Base-by-base conservation (phyloP, 1,140 invertebrate genomes). In the Aplysia californica region DNA sequence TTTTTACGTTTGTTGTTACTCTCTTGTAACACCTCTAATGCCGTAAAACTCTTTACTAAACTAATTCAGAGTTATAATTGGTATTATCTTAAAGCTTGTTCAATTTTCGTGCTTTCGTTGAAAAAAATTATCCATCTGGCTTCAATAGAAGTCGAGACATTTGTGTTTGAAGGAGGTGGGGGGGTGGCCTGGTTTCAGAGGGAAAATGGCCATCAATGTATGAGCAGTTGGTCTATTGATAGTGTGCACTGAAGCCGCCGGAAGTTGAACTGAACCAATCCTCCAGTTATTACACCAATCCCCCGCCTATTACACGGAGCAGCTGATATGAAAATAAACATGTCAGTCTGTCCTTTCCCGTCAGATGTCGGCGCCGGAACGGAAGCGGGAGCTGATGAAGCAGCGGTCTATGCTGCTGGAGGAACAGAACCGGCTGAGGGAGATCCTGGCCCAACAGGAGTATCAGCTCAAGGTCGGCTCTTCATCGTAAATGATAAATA, bases 391-490 rank as follows among this genome's bases (percentile, higher is more conserved):
- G 68, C 67, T 83, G 26, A 41, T 83, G 31, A 76, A 75, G 21
- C 82, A 83, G 75, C 38, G 82, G 23, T 76, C 81, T 26, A 56
- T 68, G 18, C 64, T 83, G 5, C 50, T 83, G 20, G 74, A 82
- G 23, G 82, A 83, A 50, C 82, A 83, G 29, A 65, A 77, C n/a
- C 61, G 76, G n/a, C 67, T 83, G 29, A 68, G 71, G 39, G 36
- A 78, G n/a, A 61, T 82, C 50, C 58, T 83, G 36, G 59, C 35
- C 18, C 74, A 82, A 23, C 79, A 83, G 50, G 78, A 83, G 23
- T 3, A 38, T 2, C 65, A 67, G 59, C 5, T 64, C 5, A 26
- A 31, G 59, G 59, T 64, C 3, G 36, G 59, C 36, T 29, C 10
- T n/a, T n/a, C n/a, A n/a, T n/a, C n/a, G n/a, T n/a, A n/a, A n/a